Percentiles rank a stretch among this genome's conserved stretches.
Evolutionary conservation across 2,113 vertebrate species (phyloP).

Genomic region (Polypterus senegalus): DNA sequence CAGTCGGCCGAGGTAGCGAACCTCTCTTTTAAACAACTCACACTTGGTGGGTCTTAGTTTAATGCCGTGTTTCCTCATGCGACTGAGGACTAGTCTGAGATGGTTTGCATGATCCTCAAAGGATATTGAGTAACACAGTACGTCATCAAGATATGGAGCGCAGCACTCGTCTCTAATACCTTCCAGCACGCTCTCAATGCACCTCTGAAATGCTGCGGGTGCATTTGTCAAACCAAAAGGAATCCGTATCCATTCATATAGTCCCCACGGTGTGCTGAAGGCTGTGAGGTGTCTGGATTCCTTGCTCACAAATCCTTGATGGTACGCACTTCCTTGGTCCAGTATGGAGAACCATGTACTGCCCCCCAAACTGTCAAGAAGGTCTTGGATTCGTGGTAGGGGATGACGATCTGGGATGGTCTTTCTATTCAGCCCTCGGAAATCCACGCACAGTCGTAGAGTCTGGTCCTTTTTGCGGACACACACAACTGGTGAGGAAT

Average conservation of each 20-base stretch:
- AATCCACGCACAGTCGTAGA: too few relatives aligned
- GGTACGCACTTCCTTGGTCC: not conserved
- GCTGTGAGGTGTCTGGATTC: constrained; percentile 5
- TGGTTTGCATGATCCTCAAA: too few relatives aligned
- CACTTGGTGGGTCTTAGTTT: not conserved
- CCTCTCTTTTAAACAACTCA: too few relatives aligned
- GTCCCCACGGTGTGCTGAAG: constrained; percentile 7
- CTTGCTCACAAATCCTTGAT: constrained; percentile 4
- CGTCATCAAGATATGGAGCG: constrained; percentile 13
- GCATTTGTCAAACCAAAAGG: constrained; percentile 11
- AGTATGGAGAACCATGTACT: not conserved
- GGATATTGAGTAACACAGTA: constrained; percentile 8
- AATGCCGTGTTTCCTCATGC: too few relatives aligned
- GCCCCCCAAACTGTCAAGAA: constrained; percentile 10
- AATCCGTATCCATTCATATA: constrained; percentile 4
- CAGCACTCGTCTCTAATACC: constrained; percentile 13
- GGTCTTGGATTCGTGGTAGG: not conserved
- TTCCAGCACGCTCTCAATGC: constrained; percentile 8
- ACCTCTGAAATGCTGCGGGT: constrained; percentile 1
- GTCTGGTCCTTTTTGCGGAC: too few relatives aligned
- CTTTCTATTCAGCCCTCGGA: too few relatives aligned
- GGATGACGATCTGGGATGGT: too few relatives aligned
- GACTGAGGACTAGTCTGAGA: too few relatives aligned
- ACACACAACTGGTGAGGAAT: too few relatives aligned
- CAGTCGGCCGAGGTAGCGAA: too few relatives aligned